Evolutionary conservation across 2,888 invertebrate species (phyloP), one percentile per base, ranked within the genome.

Genomic region (Aspidiotus rigidus): DNA sequence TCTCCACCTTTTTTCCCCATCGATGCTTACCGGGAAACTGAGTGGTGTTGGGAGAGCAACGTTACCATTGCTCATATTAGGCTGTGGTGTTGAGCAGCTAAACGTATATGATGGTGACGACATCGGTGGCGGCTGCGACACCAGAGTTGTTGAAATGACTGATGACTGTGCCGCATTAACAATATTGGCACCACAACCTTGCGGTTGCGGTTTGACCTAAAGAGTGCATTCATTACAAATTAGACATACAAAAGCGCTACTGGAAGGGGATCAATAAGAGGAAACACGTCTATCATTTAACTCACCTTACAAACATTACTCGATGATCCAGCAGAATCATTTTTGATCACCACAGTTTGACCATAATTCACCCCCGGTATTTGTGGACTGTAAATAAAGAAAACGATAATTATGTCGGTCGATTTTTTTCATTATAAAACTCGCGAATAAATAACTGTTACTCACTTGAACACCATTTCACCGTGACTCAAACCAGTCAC

Each of bases 141-240:
- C 74, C 73, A 75, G 74, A 63, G 74, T 74, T 15, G 76, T 70
- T 64, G 74, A 75, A 28, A 75, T 69, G 13, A 70, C 72, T 73
- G 75, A n/a, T n/a, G 69, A 69, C 53, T 62, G 62, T 8, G 62
- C 40, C 3, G 62, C 55, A 40, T 41, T 40, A 28, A 54, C 55
- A 42, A 62, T 56, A 57, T 57, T 69, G 15, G 53, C 42, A 41
- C 69, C 62, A 56, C 55, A 55, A 16, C 66, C 74, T 74, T 90
- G 84, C 79, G 91, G 93, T 78, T 93, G 91, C 70, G 90, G 90
- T 79, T 91, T 90, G 75, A 90, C 90, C 83, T 86, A 78, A 59
- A 13, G 11, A 59, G 49, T 28, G 39, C 59, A 28, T 28, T 28
- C 28, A 16, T 8, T 28, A 60, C 11, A 57, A 57, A 57, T n/a